Conservation (phyloP, 2,888 invertebrate genomes). For the Rhorus exstirpatorius region DNA sequence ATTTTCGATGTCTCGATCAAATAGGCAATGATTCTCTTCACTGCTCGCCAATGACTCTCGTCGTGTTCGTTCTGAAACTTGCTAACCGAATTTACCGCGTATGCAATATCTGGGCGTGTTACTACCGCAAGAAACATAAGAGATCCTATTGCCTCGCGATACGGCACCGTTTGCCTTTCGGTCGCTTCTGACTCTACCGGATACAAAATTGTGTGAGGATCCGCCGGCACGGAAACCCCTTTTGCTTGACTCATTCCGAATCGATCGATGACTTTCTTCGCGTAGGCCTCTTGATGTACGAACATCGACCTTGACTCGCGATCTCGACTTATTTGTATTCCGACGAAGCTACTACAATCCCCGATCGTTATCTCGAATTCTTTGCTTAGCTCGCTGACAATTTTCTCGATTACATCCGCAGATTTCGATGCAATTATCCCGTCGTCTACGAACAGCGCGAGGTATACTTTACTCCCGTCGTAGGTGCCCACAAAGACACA, state of each 20-base stretch:
- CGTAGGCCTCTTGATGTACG: constrained; percentile 56
- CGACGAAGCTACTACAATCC: constrained; percentile 63
- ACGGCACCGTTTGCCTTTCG: no score
- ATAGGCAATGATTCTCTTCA: no score
- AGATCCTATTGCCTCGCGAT: no score
- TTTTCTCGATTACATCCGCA: constrained; percentile 53
- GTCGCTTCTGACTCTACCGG: no score
- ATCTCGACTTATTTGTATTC: constrained; percentile 69
- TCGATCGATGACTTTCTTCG: constrained; percentile 35
- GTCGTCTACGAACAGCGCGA: constrained; percentile 79
- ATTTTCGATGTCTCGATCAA: no score
- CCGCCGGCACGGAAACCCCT: constrained; percentile 68
- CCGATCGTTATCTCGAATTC: constrained; percentile 61
- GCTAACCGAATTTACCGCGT: no score
- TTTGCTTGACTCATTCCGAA: constrained; percentile 70
- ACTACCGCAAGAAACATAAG: no score
- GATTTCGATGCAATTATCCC: constrained; percentile 72
- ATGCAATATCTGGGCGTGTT: no score
- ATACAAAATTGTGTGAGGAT: constrained; percentile 6
- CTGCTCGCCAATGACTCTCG: no score
- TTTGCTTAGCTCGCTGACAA: constrained; percentile 52
- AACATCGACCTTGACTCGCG: constrained; percentile 47
- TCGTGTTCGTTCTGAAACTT: no score
- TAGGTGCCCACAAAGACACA: constrained; percentile 75
- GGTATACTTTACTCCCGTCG: constrained; percentile 61